phyloP scores from a whole-genome alignment of 2,888 invertebrate species.

The Mantis religiosa region DNA sequence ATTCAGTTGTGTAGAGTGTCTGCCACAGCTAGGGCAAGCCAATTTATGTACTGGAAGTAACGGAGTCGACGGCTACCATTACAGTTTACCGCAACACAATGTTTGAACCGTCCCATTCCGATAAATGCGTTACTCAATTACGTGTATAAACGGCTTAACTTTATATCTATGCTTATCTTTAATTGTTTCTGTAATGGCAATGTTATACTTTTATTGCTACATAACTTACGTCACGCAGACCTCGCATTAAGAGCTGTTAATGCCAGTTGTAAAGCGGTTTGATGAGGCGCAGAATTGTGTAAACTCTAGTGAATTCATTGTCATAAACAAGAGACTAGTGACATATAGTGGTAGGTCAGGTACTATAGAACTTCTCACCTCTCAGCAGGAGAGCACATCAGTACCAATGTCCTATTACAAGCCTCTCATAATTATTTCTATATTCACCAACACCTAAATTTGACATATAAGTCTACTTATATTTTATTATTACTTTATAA shows the following conservation, averaged over 20 bases:
- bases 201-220: not conserved
- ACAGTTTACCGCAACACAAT: not conserved
- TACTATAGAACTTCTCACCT: too few species aligned
- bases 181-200: not conserved
- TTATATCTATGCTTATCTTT: not conserved
- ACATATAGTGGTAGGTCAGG: too few species aligned
- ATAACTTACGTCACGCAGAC: not conserved
- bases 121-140: not conserved
- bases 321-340: not conserved
- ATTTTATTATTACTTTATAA: too few species aligned
- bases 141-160: not conserved
- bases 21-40: not conserved
- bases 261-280: not conserved
- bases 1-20: not conserved
- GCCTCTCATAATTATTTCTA: too few species aligned
- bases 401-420: too few species aligned
- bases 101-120: not conserved
- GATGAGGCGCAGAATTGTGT: not conserved
- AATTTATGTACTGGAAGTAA: not conserved
- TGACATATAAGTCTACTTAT: too few species aligned
- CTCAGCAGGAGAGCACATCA: too few species aligned
- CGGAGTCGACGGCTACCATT: not conserved
- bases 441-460: too few species aligned
- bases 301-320: not conserved
- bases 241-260: not conserved